phyloP scores from a whole-genome alignment of 1,140 invertebrate species.

The Camponotus floridanus region DNA sequence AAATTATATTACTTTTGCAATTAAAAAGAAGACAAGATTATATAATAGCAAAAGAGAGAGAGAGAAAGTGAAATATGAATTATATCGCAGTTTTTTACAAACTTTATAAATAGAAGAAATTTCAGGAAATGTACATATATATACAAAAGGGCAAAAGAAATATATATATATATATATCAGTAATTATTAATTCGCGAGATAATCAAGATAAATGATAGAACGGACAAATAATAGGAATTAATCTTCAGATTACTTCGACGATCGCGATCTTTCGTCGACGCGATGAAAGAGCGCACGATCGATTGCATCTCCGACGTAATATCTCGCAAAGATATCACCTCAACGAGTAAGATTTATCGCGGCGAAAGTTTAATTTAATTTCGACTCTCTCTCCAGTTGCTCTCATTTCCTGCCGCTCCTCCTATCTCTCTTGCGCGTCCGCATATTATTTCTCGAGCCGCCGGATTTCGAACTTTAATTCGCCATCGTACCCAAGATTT shows the following conservation, averaged over 20 bases:
- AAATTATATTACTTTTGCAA: background rate
- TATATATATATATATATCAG: background rate
- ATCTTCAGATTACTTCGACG: conserved; percentile 25
- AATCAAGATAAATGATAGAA: conserved; percentile 47
- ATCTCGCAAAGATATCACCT: conserved; percentile 50
- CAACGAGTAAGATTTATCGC: conserved; percentile 63
- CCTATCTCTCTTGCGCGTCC: conserved; percentile 59
- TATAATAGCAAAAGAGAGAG: background rate
- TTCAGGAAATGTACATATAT: background rate
- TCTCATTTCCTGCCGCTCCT: conserved; percentile 70
- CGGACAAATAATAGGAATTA: conserved; percentile 48
- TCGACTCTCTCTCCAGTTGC: conserved; percentile 58
- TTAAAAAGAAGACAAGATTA: background rate
- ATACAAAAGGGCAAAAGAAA: background rate
- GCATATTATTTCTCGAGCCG: conserved; percentile 73
- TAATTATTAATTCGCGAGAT: conserved; percentile 37
- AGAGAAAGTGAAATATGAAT: background rate
- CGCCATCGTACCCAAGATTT: conserved; percentile 51
- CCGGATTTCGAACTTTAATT: conserved; percentile 76
- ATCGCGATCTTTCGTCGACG: conserved; percentile 48
- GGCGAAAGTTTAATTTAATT: conserved; percentile 77
- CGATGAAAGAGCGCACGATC: conserved; percentile 48
- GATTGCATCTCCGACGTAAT: conserved; percentile 59
- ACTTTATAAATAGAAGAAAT: background rate
- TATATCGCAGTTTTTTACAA: background rate